Percentiles rank a stretch among this genome's conserved stretches.
These are phyloP conservation scores for Dryoscopus gambensis DNA, from an alignment of 2,113 vertebrate genomes.

Conservation along the genomic window DNA sequence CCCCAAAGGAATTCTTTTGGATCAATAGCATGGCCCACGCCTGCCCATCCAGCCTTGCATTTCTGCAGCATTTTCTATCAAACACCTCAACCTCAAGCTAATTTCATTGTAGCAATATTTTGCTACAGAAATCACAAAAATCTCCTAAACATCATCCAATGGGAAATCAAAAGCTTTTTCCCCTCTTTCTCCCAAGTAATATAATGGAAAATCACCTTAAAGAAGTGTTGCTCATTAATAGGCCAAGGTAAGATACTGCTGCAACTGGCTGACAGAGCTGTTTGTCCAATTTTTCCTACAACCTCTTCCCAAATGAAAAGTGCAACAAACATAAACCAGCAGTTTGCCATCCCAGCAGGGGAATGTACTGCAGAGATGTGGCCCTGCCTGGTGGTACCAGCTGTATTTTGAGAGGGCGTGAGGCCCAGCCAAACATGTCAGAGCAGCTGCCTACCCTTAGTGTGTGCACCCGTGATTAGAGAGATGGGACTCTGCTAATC, in stretches of 20 bases:
- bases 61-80: not conserved
- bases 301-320: not conserved
- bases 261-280: not conserved
- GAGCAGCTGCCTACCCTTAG: not conserved
- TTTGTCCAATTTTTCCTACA: not conserved
- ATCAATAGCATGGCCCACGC: not conserved
- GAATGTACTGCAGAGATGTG: not conserved
- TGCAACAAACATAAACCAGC: not conserved
- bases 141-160: not conserved
- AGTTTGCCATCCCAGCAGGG: not conserved
- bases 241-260: rapidly evolving
- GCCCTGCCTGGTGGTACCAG: not conserved
- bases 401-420: not conserved
- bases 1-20: not conserved
- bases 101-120: not conserved
- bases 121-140: rapidly evolving
- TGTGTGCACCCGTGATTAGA: not conserved
- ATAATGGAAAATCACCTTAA: not conserved
- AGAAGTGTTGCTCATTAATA: not conserved
- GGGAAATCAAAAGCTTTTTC: not conserved
- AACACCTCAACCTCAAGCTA: not conserved
- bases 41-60: rapidly evolving
- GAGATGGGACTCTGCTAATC: not conserved
- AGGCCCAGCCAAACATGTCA: not conserved
- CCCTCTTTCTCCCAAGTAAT: not conserved